Conservation (phyloP, 2,888 invertebrate species). For the Archaeoteleia sp. region DNA sequence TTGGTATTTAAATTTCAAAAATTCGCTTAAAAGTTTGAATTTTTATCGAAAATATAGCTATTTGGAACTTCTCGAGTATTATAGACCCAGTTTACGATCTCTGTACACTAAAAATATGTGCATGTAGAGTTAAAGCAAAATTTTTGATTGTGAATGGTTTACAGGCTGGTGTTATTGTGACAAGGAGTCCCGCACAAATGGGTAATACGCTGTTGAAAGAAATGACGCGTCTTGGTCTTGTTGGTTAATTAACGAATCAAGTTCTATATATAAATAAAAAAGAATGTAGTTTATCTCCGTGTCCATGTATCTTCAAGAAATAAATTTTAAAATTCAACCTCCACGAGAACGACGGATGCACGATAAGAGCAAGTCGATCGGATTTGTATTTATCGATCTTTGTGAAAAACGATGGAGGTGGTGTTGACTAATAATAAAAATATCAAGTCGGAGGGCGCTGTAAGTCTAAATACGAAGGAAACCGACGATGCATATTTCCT, state of each 20-base stretch:
- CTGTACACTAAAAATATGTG: no score
- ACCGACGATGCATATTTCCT: slow-evolving; percentile 17
- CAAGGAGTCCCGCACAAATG: slow-evolving; percentile 97
- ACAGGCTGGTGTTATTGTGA: slow-evolving; percentile 93
- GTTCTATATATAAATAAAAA: slow-evolving; percentile 22
- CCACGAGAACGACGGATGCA: slow-evolving; percentile 19
- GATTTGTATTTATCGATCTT: neutral
- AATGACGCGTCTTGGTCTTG: slow-evolving; percentile 86
- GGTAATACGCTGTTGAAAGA: slow-evolving; percentile 91
- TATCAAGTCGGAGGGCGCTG: slow-evolving; percentile 8
- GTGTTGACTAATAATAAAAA: no score
- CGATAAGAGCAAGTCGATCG: slow-evolving; percentile 14
- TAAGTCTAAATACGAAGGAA: slow-evolving; percentile 13
- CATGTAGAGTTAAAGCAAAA: no score
- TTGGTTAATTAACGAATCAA: slow-evolving; percentile 52
- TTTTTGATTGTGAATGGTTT: no score
- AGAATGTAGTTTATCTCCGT: slow-evolving; percentile 51
- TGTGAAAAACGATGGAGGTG: no score
- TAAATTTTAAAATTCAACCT: slow-evolving; percentile 32
- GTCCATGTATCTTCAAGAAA: slow-evolving; percentile 48
- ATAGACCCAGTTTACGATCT: no score
- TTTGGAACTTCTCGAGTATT: no score
- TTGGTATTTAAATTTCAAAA: no score
- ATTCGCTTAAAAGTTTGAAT: no score
- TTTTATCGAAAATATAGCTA: no score